Base-by-base conservation (phyloP, 2,888 invertebrate species). In the Ischnura elegans region DNA sequence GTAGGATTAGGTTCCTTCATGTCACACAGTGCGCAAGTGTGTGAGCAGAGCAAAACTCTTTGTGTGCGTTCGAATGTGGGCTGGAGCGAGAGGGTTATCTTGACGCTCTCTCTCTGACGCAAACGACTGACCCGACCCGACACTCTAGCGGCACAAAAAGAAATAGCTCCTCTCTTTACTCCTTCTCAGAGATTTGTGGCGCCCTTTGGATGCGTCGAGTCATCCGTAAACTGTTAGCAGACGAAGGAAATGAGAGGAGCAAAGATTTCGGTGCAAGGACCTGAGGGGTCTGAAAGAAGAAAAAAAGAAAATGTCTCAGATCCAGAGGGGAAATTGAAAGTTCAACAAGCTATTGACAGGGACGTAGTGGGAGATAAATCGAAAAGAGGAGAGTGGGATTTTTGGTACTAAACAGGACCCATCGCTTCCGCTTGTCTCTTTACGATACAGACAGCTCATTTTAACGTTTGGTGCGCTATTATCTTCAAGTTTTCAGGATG, bases 141-240 rank as follows among this genome's bases (percentile, higher is more conserved):
- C 76, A 36, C 66, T 66, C n/a, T n/a, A n/a, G n/a, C 66, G 66
- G 47, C 47, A 51, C 2, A 51, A 51, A 76, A 5, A 76, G 36
- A 76, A 76, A n/a, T 13, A 29, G 76, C 29, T 13, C 29, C 29
- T 0, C 2, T 2, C 3, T 36, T 36, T 61, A 36, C 76, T 61
- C 76, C 36, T n/a, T n/a, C n/a, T n/a, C n/a, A n/a, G n/a, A 76
- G 76, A 36, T 76, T 76, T 76, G 76, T 76, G 29, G 76, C 29
- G 36, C 10, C 76, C 36, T 76, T 76, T 76, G 36, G 76, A 76
- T 76, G 76, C 16, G 76, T 16, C 29, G 10, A 76, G 76, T 36
- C 76, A 36, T n/a, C 36, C 13, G 29, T 36, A 16, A 29, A 13
- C 76, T 2, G 76, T 76, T 76, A 76, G 76, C 36, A 36, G 25